Conservation (phyloP, 2,888 invertebrate species). For the Dryocosmus kuriphilus region DNA sequence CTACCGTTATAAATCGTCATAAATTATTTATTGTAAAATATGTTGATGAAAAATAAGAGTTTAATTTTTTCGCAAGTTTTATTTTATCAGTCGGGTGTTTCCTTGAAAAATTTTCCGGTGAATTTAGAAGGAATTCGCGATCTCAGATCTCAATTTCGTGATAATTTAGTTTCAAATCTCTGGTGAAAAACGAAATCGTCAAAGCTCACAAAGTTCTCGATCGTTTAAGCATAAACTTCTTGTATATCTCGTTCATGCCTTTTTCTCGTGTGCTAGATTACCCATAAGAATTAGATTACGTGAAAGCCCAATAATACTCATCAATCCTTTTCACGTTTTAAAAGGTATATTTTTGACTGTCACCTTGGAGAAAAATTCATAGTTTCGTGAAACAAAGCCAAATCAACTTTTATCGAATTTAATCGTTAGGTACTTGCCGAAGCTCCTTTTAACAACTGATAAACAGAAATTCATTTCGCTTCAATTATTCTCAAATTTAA, state of each 20-base stretch:
- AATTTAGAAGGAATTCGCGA: background rate
- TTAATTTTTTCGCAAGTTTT: conserved; percentile 6
- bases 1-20: background rate
- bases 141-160: background rate
- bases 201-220: conserved; percentile 37
- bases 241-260: conserved; percentile 30
- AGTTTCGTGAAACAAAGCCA: background rate
- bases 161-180: conserved; percentile 26
- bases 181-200: conserved; percentile 29
- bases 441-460: conserved; percentile 7
- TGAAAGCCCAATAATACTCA: conserved; percentile 36
- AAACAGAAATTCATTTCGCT: background rate
- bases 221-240: conserved; percentile 32
- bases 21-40: background rate
- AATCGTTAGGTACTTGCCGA: background rate
- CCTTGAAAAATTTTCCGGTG: background rate
- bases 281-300: conserved; percentile 18
- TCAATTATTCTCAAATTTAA: background rate
- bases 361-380: background rate
- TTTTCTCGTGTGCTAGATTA: conserved; percentile 33
- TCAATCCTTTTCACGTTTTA: conserved; percentile 11
- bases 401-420: background rate
- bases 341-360: conserved; percentile 3
- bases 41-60: conserved; percentile 39
- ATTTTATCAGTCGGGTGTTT: conserved; percentile 6